Evolutionary conservation across 2,113 vertebrate genomes (phyloP).

Genomic region (Psilopogon haemacephalus): DNA sequence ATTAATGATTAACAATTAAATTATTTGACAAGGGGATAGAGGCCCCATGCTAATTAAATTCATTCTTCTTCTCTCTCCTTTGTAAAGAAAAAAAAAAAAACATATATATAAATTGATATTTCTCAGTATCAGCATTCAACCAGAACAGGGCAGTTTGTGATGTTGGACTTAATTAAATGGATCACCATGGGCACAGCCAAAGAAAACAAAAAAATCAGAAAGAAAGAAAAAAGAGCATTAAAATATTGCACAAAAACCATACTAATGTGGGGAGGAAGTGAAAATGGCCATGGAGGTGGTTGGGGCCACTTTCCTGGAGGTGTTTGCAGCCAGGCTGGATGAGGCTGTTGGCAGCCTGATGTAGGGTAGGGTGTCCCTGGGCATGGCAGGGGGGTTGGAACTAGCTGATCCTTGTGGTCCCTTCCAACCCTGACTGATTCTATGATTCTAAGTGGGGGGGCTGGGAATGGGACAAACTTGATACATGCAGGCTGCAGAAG

Average conservation of each 20-base stretch:
- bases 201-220: no score
- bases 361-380: no score
- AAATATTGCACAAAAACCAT: not conserved
- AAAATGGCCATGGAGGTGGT: not conserved
- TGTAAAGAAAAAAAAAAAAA: not conserved
- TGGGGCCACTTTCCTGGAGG: no score
- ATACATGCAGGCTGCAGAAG: not conserved
- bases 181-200: not conserved
- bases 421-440: no score
- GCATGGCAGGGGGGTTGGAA: no score
- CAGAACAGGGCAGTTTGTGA: constrained; percentile 7
- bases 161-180: constrained; percentile 25
- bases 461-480: not conserved
- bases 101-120: not conserved
- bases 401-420: no score
- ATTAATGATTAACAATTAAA: constrained; percentile 56
- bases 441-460: no score
- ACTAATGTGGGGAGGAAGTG: not conserved
- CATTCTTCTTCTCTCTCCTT: not conserved
- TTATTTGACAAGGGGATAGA: constrained; percentile 34
- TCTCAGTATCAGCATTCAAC: constrained; percentile 8
- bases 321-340: no score
- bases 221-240: not conserved
- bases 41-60: constrained; percentile 37
- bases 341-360: no score